Base-by-base conservation (phyloP, 2,113 vertebrate species). In the Paraplagusia blochii region DNA sequence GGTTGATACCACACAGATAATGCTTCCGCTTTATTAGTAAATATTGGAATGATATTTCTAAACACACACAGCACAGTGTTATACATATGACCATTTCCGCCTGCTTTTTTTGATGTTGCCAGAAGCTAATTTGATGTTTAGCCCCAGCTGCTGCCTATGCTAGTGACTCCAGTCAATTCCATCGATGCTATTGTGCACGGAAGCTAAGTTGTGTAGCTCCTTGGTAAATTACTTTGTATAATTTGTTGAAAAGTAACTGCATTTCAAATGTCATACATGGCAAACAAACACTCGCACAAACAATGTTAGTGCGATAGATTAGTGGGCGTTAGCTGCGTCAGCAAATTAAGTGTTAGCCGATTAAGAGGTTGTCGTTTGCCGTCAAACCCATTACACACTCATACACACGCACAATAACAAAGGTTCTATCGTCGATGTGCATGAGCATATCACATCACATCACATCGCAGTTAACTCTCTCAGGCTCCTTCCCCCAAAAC, bases 351-450 rank as follows among this genome's bases (percentile, higher is more conserved):
- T 19, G 49, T 46, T 69, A 55, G 53, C 63, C 54, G 53, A 45
- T 69, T 22, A 63, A 38, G 69, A 16, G 17, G 69, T 17, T 65
- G 69, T 52, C 70, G 16, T 61, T 63, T 56, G 66, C 72, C 74
- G 76, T 84, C 72, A 68, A 68, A 16, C 53, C 51, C 53, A 35
- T 46, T 63, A 48, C 77, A 66, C 71, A 82, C n/a, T n/a, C 22
- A 29, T 29, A 29, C 22, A 29, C 22, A 29, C 22, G 22, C 22
- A 29, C 79, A 85, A 87, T 72, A 88, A 88, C 83, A 87, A 87
- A 87, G 83, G 74, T 64, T 72, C 48, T 56, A 53, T 29, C 33
- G 68, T 64, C 19, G 44, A 44, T 47, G 60, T 76, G 51, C 40
- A 63, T 75, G 68, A 74, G 66, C 72, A 48, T 57, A 42, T 61